These are phyloP conservation scores for Neelides sp. DNA, from an alignment of 1,140 invertebrate species.

Conservation along the genomic window DNA sequence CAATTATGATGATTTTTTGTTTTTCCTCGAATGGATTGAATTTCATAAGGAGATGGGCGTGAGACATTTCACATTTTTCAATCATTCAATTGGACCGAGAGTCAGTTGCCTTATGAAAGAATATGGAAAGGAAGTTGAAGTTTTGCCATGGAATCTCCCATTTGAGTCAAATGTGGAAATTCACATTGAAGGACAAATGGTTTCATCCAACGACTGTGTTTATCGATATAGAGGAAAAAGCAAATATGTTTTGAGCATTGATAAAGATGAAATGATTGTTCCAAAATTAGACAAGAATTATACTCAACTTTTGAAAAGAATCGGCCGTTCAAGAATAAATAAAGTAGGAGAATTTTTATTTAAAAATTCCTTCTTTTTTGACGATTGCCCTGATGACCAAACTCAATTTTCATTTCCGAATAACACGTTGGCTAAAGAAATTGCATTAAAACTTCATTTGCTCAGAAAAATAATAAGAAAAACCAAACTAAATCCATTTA, in stretches of 20 bases:
- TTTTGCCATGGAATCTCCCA: neutral
- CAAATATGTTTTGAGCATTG: neutral
- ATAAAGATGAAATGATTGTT: neutral
- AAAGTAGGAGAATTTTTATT: neutral
- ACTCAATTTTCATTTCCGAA: no score
- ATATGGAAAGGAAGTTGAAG: neutral
- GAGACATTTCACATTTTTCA: slow-evolving; percentile 4
- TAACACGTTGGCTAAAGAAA: no score
- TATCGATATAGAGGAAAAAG: neutral
- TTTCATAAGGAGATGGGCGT: slow-evolving; percentile 7
- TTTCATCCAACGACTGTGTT: neutral
- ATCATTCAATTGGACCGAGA: neutral
- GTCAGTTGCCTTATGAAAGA: neutral
- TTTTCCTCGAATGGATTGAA: slow-evolving; percentile 4
- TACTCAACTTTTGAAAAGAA: neutral
- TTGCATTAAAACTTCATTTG: no score
- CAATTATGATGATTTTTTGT: neutral
- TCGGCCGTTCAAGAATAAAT: neutral
- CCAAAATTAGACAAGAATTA: neutral
- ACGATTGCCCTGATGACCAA: no score
- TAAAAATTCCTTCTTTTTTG: no score
- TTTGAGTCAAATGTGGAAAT: neutral
- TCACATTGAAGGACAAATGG: neutral
- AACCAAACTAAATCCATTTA: no score
- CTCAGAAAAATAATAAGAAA: no score